Conservation (phyloP, 2,113 vertebrate species). For the Sebastes fasciatus region DNA sequence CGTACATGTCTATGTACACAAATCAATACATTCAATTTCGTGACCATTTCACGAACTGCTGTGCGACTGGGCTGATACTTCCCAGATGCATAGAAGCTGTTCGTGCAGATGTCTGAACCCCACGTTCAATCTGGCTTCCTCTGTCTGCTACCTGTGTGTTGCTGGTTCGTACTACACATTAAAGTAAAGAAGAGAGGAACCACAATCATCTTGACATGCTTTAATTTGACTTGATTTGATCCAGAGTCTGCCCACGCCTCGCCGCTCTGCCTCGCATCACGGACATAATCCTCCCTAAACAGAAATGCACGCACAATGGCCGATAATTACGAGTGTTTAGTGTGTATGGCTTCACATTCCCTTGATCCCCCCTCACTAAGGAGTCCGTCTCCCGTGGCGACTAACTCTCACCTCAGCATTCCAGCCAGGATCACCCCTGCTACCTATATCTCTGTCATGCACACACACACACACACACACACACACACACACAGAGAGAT, state of each 20-base stretch:
- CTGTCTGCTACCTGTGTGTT: constrained; percentile 21
- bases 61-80: too few species aligned
- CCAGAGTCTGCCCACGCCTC: constrained; percentile 45
- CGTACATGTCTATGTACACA: too few species aligned
- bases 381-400: constrained; percentile 51
- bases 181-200: constrained; percentile 16
- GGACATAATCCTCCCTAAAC: constrained; percentile 63
- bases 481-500: constrained; percentile 4
- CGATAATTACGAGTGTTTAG: constrained; percentile 54
- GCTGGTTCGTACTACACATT: constrained; percentile 22
- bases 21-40: too few species aligned
- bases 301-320: constrained; percentile 32
- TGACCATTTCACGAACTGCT: too few species aligned
- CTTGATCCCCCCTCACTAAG: constrained; percentile 37
- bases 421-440: constrained; percentile 33
- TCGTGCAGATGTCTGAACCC: not conserved
- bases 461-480: constrained; percentile 9
- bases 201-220: constrained; percentile 49
- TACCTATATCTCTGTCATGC: constrained; percentile 33
- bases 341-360: constrained; percentile 58
- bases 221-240: constrained; percentile 66
- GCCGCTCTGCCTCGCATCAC: constrained; percentile 34
- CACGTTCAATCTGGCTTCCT: not conserved
- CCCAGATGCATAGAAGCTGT: not conserved
- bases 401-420: constrained; percentile 59